Percentiles rank a stretch among this genome's conserved stretches.
Conservation (phyloP, 2,888 invertebrate genomes). For the Mimachlamys varia region DNA sequence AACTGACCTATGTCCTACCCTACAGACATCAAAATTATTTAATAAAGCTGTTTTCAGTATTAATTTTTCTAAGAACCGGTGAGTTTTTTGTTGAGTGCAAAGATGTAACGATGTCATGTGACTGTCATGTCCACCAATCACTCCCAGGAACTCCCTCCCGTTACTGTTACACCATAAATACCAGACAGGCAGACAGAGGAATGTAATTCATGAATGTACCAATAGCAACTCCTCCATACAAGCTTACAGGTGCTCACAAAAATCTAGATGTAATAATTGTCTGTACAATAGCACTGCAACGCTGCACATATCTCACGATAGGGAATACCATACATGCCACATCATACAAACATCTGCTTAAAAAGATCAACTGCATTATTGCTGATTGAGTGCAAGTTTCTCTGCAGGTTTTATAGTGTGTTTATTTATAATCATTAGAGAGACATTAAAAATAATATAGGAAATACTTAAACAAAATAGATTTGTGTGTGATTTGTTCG, state of each 20-base stretch:
- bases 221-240: background rate
- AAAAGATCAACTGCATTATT: too few species aligned
- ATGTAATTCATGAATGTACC: background rate
- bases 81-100: background rate
- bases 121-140: background rate
- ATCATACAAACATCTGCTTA: too few species aligned
- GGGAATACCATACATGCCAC: background rate
- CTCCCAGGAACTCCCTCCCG: background rate
- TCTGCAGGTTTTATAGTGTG: too few species aligned
- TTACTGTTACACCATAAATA: background rate
- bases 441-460: too few species aligned
- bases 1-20: too few species aligned
- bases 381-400: too few species aligned
- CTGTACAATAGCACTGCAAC: background rate
- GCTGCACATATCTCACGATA: background rate
- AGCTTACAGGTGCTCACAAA: background rate
- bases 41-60: background rate
- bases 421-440: too few species aligned
- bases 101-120: background rate
- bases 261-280: background rate
- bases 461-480: too few species aligned
- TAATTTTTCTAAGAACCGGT: background rate
- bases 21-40: too few species aligned
- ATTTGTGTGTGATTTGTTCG: too few species aligned
- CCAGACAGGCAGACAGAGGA: background rate